These are phyloP conservation scores for Opisthocomus hoazin DNA, from an alignment of 2,113 vertebrate genomes.

Conservation along the genomic window DNA sequence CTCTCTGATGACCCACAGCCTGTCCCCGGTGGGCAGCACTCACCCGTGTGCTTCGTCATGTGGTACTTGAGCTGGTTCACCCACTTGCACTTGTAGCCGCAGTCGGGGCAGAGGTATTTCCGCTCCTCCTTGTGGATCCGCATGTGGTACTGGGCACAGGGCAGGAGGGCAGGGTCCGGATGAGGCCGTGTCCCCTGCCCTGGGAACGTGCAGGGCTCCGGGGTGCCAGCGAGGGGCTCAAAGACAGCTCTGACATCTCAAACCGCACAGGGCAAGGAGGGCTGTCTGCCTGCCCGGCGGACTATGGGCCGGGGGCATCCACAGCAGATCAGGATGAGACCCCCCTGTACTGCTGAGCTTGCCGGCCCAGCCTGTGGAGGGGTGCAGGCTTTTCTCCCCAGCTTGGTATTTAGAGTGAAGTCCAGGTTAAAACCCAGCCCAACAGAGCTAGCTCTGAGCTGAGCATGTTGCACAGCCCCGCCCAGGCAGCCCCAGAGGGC, in stretches of 20 bases:
- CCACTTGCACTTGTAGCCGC: conserved; percentile 99
- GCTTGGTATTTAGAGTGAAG: background rate
- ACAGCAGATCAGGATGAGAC: background rate
- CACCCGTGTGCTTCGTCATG: conserved; percentile 98
- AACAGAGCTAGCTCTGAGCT: background rate
- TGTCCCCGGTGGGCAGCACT: background rate
- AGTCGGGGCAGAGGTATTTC: conserved; percentile 94
- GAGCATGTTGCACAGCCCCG: background rate
- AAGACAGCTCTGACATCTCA: background rate
- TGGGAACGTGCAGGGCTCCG: background rate
- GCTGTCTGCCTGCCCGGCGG: background rate
- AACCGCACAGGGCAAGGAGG: background rate
- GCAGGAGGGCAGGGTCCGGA: background rate
- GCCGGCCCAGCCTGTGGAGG: background rate
- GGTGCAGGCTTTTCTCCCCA: background rate
- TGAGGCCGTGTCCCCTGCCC: background rate
- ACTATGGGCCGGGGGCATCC: background rate
- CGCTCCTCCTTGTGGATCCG: conserved; percentile 93
- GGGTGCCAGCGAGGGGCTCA: background rate
- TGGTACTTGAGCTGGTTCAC: conserved; percentile 97
- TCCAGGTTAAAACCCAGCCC: background rate
- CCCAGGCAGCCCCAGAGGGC: background rate
- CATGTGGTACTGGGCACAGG: conserved; percentile 87
- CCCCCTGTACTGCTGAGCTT: background rate
- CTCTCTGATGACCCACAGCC: fast-evolving